Percentiles rank a stretch among this genome's conserved stretches.
These are phyloP conservation scores for Oscheius sp. DNA, from an alignment of 2,888 invertebrate species.

Conservation along the genomic window DNA sequence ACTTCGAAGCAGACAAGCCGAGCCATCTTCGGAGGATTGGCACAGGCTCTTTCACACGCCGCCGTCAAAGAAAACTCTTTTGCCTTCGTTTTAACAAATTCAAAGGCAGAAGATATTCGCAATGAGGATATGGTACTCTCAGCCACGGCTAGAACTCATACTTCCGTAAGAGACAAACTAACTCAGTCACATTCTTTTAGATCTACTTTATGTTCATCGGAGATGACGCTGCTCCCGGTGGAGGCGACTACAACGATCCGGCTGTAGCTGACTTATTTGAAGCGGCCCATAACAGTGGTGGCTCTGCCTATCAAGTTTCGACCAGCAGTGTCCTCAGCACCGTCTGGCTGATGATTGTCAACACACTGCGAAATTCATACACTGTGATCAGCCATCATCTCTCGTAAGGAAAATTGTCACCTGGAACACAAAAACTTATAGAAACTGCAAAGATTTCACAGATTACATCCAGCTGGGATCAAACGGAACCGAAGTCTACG, in stretches of 20 bases:
- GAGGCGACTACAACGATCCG: slow-evolving; percentile 43
- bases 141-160: slow-evolving; percentile 31
- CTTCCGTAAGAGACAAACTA: not conserved
- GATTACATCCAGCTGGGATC: slow-evolving; percentile 59
- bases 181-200: slow-evolving; percentile 23
- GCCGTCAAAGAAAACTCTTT: slow-evolving; percentile 24
- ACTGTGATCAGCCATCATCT: slow-evolving; percentile 47
- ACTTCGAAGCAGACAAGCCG: slow-evolving; percentile 40
- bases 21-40: slow-evolving; percentile 47
- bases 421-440: slow-evolving; percentile 3
- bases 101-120: slow-evolving; percentile 33
- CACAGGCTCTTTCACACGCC: slow-evolving; percentile 39
- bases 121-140: slow-evolving; percentile 9
- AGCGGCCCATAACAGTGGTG: slow-evolving; percentile 56
- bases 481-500: slow-evolving; percentile 45
- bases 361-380: slow-evolving; percentile 41
- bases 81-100: slow-evolving; percentile 25
- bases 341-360: slow-evolving; percentile 39
- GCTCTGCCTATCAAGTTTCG: slow-evolving; percentile 50
- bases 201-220: slow-evolving; percentile 55
- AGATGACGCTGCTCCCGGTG: slow-evolving; percentile 54
- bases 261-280: slow-evolving; percentile 48
- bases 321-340: not conserved
- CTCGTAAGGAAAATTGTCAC: slow-evolving; percentile 26
- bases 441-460: slow-evolving; percentile 48